Evolutionary conservation across 1,140 invertebrate genomes (phyloP).

Genomic region (Drosophila bocqueti): DNA sequence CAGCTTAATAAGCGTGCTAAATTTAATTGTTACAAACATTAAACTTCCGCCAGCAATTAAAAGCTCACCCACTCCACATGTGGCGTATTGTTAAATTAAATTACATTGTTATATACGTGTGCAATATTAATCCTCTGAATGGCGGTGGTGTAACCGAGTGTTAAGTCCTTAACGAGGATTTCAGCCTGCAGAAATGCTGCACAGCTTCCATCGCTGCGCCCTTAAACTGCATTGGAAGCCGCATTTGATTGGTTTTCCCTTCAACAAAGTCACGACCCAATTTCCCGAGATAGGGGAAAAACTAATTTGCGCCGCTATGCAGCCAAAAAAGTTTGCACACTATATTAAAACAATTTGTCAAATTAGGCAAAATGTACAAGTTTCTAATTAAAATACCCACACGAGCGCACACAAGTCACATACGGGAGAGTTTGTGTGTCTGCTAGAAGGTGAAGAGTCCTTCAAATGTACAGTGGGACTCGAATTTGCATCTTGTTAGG

Average conservation of each 20-base stretch:
- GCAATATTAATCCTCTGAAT: constrained; percentile 33
- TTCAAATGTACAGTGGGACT: constrained; percentile 1
- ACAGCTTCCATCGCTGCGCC: constrained; percentile 45
- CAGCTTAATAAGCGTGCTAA: constrained; percentile 4
- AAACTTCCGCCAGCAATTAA: constrained; percentile 27
- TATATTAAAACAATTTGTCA: constrained; percentile 79
- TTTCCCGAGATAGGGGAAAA: constrained; percentile 31
- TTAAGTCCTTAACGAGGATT: constrained; percentile 5
- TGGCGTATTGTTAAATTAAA: constrained; percentile 47
- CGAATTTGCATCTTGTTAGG: not conserved
- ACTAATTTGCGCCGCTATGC: constrained; percentile 73
- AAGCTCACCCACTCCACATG: constrained; percentile 12
- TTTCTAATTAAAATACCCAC: constrained; percentile 77
- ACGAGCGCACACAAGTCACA: constrained; percentile 21
- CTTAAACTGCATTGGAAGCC: constrained; percentile 28
- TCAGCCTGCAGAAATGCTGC: constrained; percentile 41
- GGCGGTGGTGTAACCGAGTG: not conserved
- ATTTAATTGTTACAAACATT: constrained; percentile 10
- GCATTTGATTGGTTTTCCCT: constrained; percentile 60
- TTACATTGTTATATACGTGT: constrained; percentile 24
- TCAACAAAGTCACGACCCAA: constrained; percentile 22
- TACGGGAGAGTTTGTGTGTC: not conserved
- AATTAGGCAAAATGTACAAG: constrained; percentile 81
- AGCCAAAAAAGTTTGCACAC: constrained; percentile 67
- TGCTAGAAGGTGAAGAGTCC: constrained; percentile 11